Evolutionary conservation across 2,888 invertebrate species (phyloP).

Genomic region (Quadriops clusia): DNA sequence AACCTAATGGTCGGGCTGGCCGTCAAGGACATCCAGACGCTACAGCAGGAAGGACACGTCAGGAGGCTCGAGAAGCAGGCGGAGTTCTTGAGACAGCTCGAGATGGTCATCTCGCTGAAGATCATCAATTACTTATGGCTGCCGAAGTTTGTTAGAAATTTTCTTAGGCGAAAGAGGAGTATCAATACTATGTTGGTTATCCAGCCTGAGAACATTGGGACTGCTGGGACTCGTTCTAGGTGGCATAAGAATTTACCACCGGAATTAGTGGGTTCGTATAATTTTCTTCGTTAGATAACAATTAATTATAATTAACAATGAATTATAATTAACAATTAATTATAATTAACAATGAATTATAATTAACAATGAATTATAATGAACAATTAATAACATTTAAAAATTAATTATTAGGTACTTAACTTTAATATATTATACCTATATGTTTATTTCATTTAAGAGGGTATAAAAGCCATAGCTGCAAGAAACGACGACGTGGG

Average conservation of each 20-base stretch:
- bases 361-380: too few species aligned
- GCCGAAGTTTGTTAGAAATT: slow-evolving; percentile 13
- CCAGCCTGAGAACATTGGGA: slow-evolving; percentile 14
- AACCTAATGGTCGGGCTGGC: slow-evolving; percentile 45
- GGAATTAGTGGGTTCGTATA: slow-evolving; percentile 23
- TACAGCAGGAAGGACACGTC: slow-evolving; percentile 26
- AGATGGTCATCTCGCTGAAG: slow-evolving; percentile 24
- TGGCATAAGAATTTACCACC: slow-evolving; percentile 20
- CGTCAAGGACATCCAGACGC: slow-evolving; percentile 40
- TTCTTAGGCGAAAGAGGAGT: slow-evolving; percentile 14
- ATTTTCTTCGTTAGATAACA: too few species aligned
- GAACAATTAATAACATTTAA: too few species aligned
- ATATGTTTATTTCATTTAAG: too few species aligned
- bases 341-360: too few species aligned
- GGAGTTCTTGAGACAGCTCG: slow-evolving; percentile 32
- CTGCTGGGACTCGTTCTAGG: slow-evolving; percentile 15
- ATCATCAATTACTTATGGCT: slow-evolving; percentile 14
- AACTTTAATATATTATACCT: too few species aligned
- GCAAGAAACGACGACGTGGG: too few species aligned
- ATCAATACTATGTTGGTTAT: slow-evolving; percentile 15
- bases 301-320: too few species aligned
- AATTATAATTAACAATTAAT: too few species aligned
- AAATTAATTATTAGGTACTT: too few species aligned
- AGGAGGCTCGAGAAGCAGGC: slow-evolving; percentile 32
- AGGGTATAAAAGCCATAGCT: too few species aligned